Evolutionary conservation across 2,797 vertebrate genomes (phyloP), one percentile per base, ranked within the genome.

Genomic region (Girardinus metallicus): DNA sequence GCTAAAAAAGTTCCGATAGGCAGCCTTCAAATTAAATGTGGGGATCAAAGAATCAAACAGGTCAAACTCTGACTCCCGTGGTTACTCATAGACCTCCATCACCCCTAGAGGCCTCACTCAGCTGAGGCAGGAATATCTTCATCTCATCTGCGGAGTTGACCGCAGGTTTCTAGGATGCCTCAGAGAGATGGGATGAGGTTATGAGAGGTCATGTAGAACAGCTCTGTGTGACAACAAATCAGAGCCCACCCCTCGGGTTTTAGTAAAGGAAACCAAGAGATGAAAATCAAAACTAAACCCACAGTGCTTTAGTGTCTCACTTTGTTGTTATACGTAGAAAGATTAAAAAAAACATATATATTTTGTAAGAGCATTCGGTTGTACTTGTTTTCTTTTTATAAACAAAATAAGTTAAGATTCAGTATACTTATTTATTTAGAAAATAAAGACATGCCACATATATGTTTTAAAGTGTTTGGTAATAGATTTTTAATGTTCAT

Each of bases 401-500:
- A 13, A 70, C 11, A 29, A 18, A 60, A 83, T 18, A 71, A 36
- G 53, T 85, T 79, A 68, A 51, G 44, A 60, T 68, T 39, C 51
- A 34, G n/a, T n/a, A 31, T 75, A 31, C 74, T 82, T 44, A 80
- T 85, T 82, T 90, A 68, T 84, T 76, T 81, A 64, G 29, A 72
- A 85, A 86, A 86, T 85, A 90, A 88, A 90, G 76, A 78, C 81
- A 87, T 78, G 95, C 96, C 96, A 91, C 77, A 93, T 94, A 90
- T 92, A 90, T 91, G 88, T 92, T 96, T 96, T 96, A 88, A 95
- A 95, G 97, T 96, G 95, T 96, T 97, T 96, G 96, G 96, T 99
- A 99, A 99, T 99, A 99, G 98, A 99, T 98, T 99, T 96, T 94
- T 98, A 98, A 98, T 98, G 97, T 99, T 97, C 97, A 97, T 98